Percentiles rank a stretch among this genome's conserved stretches.
phyloP scores from a whole-genome alignment of 2,888 invertebrate species.

The Bhutanitis thaidina region DNA sequence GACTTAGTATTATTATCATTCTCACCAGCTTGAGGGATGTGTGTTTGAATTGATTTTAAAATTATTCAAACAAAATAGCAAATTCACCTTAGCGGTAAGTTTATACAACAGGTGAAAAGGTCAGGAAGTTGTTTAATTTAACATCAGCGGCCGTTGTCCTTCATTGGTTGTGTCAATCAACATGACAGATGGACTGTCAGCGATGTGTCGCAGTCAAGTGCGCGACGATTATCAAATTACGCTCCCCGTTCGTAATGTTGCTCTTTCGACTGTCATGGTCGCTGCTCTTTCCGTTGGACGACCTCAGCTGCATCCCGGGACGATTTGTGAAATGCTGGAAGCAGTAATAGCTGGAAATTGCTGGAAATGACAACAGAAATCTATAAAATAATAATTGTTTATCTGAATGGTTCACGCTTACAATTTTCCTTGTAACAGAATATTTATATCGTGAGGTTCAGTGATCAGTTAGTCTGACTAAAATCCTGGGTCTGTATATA shows the following conservation, averaged over 20 bases:
- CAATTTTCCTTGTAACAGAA: too few relatives aligned
- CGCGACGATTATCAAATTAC: constrained; percentile 75
- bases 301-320: constrained; percentile 42
- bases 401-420: too few relatives aligned
- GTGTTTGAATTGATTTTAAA: too few relatives aligned
- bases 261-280: constrained; percentile 76
- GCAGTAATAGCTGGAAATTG: constrained; percentile 1
- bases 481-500: too few relatives aligned
- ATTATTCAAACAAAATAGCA: too few relatives aligned
- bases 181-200: constrained; percentile 62
- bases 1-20: too few relatives aligned
- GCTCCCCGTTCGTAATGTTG: constrained; percentile 59
- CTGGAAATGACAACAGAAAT: constrained; percentile 9
- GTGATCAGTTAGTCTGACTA: too few relatives aligned
- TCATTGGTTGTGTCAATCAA: constrained; percentile 33
- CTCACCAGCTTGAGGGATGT: neutral
- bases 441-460: too few relatives aligned
- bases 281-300: constrained; percentile 50
- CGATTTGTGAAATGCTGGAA: constrained; percentile 7
- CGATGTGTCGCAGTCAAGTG: constrained; percentile 59
- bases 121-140: constrained; percentile 8
- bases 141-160: constrained; percentile 24
- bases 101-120: constrained; percentile 2
- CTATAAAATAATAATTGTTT: neutral
- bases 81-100: too few relatives aligned